Base-by-base conservation (phyloP, 2,797 vertebrate species). In the Menidia menidia region DNA sequence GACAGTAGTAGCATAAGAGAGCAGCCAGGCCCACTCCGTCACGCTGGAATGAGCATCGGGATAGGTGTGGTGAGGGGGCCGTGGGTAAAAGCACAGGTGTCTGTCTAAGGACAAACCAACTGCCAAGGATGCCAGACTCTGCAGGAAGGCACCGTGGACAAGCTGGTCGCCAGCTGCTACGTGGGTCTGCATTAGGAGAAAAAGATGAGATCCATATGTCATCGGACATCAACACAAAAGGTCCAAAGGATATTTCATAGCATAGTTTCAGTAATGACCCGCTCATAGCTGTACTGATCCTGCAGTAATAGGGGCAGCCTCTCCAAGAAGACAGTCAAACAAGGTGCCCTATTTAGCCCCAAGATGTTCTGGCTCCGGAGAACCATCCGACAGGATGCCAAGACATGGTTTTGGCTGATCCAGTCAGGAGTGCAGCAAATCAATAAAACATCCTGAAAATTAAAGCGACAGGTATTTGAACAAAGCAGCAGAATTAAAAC, bases 321-420 rank as follows among this genome's bases (percentile, higher is more conserved):
- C 83, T 95, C 95, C 68, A 95, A 84, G 74, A 95, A 92, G n/a
- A 93, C 95, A 0, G 92, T 88, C 90, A 95, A 91, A 87, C 95
- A 95, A 11, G 94, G 93, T 0, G 94, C 93, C 42, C 90, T 90
- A 79, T 94, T 94, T 66, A 95, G 84, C 74, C 95, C 95, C 65
- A 93, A 78, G 82, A 95, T 92, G 63, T 92, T 94, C 74, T 95
- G 95, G 61, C 89, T 87, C 67, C 94, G 88, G 35, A 95, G 92
- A 50, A 92, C 91, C 76, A 87, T 93, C 8, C 95, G 94, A 57
- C 94, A 95, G 45, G 94, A 94, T 6, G 94, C 90, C 18, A 95
- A 83, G 54, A 94, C 74, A 0, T 95, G 94, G 68, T 95, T 95
- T 45, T 95, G 92, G 32, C 84, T 85, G 77, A 95, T 94, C 95